phyloP scores from a whole-genome alignment of 1,140 invertebrate species.

The Drosophila neocordata region DNA sequence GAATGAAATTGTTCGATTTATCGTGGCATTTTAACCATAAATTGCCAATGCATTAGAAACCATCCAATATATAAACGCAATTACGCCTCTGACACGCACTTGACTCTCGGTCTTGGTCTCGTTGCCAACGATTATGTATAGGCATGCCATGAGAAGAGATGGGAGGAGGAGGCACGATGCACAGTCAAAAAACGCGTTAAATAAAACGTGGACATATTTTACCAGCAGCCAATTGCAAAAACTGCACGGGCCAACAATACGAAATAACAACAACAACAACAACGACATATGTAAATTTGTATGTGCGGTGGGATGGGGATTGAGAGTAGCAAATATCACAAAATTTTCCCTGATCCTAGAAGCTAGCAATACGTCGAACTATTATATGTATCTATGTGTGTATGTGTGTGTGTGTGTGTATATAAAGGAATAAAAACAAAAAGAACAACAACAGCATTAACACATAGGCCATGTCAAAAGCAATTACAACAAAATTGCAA shows the following conservation, averaged over 20 bases:
- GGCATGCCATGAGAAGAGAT: neutral
- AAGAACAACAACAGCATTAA: conserved; percentile 25
- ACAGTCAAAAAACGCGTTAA: conserved; percentile 41
- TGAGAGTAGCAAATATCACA: neutral
- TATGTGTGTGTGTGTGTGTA: neutral
- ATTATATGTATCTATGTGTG: neutral
- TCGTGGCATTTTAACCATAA: neutral
- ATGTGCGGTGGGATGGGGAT: neutral
- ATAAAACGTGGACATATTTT: conserved; percentile 68
- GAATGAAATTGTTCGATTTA: neutral
- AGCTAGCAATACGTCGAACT: conserved; percentile 28
- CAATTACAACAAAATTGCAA: conserved; percentile 70
- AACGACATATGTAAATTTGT: conserved; percentile 18
- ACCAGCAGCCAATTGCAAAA: conserved; percentile 64
- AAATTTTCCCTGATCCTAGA: neutral
- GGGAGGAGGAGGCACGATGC: neutral
- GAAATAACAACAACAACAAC: conserved; percentile 21
- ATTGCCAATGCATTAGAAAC: conserved; percentile 33
- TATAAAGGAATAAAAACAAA: conserved; percentile 21
- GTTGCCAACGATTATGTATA: conserved; percentile 16
- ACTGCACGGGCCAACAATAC: conserved; percentile 26
- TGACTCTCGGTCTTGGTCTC: conserved; percentile 10
- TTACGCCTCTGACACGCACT: conserved; percentile 42
- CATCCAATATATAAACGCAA: conserved; percentile 42
- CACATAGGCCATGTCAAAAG: conserved; percentile 35